Evolutionary conservation across 2,113 vertebrate species (phyloP).

Genomic region (Eidolon helvum): DNA sequence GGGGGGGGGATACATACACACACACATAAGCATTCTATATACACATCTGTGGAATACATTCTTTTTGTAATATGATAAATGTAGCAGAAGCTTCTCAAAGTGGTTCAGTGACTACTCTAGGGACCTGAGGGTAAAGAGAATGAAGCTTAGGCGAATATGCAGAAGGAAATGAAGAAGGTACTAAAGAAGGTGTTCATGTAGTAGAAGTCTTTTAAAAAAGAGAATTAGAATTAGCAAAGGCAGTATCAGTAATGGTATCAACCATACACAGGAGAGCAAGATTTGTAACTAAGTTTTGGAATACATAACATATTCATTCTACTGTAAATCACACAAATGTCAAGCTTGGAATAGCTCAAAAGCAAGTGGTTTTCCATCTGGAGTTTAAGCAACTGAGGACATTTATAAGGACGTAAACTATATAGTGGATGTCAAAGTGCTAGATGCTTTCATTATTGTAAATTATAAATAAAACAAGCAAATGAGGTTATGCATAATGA

Average conservation of each 20-base stretch:
- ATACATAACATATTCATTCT: conserved; percentile 84
- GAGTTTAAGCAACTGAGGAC: conserved; percentile 88
- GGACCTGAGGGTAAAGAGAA: background rate
- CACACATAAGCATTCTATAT: background rate
- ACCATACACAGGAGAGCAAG: background rate
- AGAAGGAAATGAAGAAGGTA: background rate
- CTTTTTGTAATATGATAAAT: background rate
- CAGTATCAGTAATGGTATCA: background rate
- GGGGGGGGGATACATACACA: background rate
- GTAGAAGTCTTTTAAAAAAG: background rate
- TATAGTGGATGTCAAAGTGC: conserved; percentile 79
- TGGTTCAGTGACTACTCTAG: background rate
- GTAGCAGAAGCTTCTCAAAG: background rate
- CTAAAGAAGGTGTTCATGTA: background rate
- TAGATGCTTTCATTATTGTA: background rate
- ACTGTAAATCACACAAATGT: conserved; percentile 88
- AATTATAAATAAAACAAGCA: background rate
- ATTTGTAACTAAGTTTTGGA: background rate
- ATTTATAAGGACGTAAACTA: conserved; percentile 86
- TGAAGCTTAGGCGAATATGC: background rate
- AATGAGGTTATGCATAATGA: background rate
- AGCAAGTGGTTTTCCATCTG: conserved; percentile 90
- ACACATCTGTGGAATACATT: background rate
- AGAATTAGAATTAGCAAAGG: background rate
- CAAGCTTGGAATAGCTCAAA: conserved; percentile 91